Evolutionary conservation across 2,888 invertebrate species (phyloP), one percentile per base, ranked within the genome.

Genomic region (Drosophila nr. medialis): DNA sequence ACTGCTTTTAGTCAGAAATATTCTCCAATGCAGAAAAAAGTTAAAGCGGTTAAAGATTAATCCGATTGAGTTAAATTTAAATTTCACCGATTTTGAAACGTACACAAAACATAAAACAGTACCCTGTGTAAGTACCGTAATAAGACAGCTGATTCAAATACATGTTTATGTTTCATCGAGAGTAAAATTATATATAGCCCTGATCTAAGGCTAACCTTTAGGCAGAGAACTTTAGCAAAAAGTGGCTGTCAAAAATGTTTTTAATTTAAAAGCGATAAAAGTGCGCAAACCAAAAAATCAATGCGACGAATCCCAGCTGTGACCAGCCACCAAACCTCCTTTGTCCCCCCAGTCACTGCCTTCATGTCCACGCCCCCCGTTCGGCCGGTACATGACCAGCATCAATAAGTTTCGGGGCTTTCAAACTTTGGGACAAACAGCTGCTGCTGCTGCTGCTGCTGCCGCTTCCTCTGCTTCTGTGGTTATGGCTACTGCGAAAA

Each of bases 201-300:
- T 8, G 72, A 80, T 62, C 62, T 27, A 40, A 40, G 48, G 59
- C 27, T 65, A 51, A 45, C 32, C 13, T 48, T 40, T 11, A 54
- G 63, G 59, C 53, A 34, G 63, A 56, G 78, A 67, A 42, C 36
- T 27, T 38, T 5, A 21, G 51, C 8, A 54, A 55, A 62, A 72
- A 72, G 71, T 75, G 71, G 67, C 77, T 85, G 83, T 83, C 81
- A 80, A 71, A 77, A 76, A 75, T 72, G 64, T 67, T 72, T 73
- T 72, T 69, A 75, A 82, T 82, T 84, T 82, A 84, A 83, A 86
- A 75, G 84, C 80, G 71, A 80, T 81, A 77, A 81, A 85, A 81
- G 80, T 75, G 83, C 62, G 70, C 66, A 63, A 60, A 10, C 61
- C 70, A 54, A 73, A 85, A 84, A 85, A 84, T 83, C 83, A 85